phyloP scores from a whole-genome alignment of 2,888 invertebrate species.

The Ametastegia equiseti region DNA sequence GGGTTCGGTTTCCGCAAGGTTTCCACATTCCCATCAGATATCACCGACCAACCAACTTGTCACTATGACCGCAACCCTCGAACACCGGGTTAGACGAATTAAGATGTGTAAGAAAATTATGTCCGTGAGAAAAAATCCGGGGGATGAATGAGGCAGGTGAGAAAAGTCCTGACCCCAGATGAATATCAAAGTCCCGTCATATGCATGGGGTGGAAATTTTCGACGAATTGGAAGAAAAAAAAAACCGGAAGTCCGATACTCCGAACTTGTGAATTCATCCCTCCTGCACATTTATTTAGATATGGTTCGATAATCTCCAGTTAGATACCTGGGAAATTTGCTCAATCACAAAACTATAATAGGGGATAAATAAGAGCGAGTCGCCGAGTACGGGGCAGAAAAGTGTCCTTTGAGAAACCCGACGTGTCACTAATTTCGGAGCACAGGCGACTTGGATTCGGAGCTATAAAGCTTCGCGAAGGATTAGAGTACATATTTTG shows the following conservation, averaged over 20 bases:
- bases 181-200: neutral
- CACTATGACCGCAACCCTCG: neutral
- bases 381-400: neutral
- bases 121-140: constrained; percentile 8
- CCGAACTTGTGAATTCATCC: too few species aligned
- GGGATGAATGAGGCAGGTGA: constrained; percentile 32
- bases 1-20: too few species aligned
- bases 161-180: neutral
- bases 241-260: neutral
- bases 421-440: too few species aligned
- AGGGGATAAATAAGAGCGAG: neutral
- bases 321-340: neutral
- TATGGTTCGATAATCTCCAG: too few species aligned
- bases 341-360: too few species aligned
- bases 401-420: neutral
- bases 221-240: neutral
- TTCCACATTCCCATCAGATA: too few species aligned
- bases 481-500: neutral
- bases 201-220: neutral
- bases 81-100: too few species aligned
- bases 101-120: constrained; percentile 13
- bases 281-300: neutral
- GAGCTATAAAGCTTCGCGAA: neutral
- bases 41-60: neutral
- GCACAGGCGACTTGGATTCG: too few species aligned